These are phyloP conservation scores for Solea solea DNA, from an alignment of 2,113 vertebrate species.

Conservation along the genomic window DNA sequence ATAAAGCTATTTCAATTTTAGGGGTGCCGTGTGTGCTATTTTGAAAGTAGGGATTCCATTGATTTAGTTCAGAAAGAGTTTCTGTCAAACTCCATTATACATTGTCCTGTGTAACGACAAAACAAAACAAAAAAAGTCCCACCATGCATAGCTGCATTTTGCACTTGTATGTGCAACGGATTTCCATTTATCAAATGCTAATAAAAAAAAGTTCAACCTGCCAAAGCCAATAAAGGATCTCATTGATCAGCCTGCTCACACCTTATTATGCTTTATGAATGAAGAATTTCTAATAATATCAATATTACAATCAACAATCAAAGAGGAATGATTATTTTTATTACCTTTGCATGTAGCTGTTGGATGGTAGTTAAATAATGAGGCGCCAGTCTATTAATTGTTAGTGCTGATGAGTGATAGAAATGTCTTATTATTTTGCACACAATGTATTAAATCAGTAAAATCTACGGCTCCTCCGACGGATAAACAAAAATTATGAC, in stretches of 20 bases:
- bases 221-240: slow-evolving; percentile 36
- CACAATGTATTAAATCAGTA: no score
- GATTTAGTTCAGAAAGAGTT: slow-evolving; percentile 31
- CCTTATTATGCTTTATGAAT: slow-evolving; percentile 25
- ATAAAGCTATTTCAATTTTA: slow-evolving; percentile 39
- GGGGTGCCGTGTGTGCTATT: slow-evolving; percentile 23
- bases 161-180: slow-evolving; percentile 45
- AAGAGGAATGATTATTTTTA: neutral
- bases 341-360: neutral
- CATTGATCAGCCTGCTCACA: slow-evolving; percentile 56
- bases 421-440: no score
- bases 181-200: slow-evolving; percentile 63
- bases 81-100: slow-evolving; percentile 50
- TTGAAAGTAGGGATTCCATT: slow-evolving; percentile 25
- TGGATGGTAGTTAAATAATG: neutral
- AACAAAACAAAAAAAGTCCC: slow-evolving; percentile 14
- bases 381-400: neutral
- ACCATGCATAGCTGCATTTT: slow-evolving; percentile 43
- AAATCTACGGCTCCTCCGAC: no score
- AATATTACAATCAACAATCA: slow-evolving; percentile 1
- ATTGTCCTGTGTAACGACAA: slow-evolving; percentile 1
- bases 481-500: no score
- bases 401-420: no score
- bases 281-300: slow-evolving; percentile 19
- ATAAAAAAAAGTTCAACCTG: slow-evolving; percentile 68